Evolutionary conservation across 2,888 invertebrate species (phyloP).

Genomic region (Tinea pellionella): DNA sequence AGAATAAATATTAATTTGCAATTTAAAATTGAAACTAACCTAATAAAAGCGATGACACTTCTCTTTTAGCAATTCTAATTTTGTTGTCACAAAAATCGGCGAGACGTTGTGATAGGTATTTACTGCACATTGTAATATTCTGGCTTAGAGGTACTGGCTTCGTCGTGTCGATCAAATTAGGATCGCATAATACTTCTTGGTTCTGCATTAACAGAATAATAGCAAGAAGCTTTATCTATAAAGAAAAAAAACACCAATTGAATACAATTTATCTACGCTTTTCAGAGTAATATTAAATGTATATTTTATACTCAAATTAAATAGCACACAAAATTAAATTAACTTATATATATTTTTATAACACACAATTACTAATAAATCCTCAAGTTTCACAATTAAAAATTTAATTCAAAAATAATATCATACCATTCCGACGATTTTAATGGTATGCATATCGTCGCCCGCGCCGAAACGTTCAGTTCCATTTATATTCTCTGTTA

Average conservation of each 20-base stretch:
- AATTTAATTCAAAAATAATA: neutral
- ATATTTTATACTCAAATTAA: neutral
- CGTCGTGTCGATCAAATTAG: neutral
- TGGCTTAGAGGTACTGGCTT: neutral
- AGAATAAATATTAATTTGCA: neutral
- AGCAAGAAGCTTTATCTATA: constrained; percentile 8
- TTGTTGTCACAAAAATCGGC: constrained; percentile 45
- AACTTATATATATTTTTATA: no score
- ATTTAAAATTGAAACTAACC: neutral
- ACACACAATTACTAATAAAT: no score
- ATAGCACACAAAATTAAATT: no score
- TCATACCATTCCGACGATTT: neutral
- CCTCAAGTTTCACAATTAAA: no score
- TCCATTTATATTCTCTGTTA: constrained; percentile 25
- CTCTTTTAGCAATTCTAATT: constrained; percentile 30
- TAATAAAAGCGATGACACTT: neutral
- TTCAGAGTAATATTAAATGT: no score
- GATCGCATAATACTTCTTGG: neutral
- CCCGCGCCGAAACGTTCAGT: neutral
- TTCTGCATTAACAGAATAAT: constrained; percentile 10
- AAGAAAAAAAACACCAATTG: neutral
- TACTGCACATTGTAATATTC: constrained; percentile 30
- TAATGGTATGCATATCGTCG: neutral
- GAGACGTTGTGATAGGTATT: constrained; percentile 42
- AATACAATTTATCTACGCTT: no score